Conservation (phyloP, 2,113 vertebrate species). For the Dolichotis patagonum region DNA sequence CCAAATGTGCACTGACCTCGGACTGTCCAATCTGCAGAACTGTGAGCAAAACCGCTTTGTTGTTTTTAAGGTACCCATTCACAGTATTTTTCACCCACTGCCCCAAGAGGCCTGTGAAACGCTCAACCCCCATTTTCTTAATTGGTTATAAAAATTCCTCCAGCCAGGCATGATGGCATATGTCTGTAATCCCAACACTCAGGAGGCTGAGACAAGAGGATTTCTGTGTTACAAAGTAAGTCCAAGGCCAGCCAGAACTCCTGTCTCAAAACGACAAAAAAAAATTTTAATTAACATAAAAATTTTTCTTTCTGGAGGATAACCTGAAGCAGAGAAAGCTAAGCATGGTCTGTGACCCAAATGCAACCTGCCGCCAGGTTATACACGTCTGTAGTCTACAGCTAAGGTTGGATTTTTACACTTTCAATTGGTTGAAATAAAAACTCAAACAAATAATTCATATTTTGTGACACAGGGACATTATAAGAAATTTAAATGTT, state of each 20-base stretch:
- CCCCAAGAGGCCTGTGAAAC: neutral
- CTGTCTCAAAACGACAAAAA: neutral
- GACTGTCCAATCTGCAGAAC: neutral
- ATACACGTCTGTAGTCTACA: neutral
- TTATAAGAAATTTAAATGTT: neutral
- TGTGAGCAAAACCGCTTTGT: neutral
- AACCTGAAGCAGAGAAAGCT: neutral
- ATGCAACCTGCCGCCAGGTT: neutral
- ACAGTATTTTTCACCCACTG: neutral
- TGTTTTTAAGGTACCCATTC: neutral
- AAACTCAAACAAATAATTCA: neutral
- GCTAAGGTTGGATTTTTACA: neutral
- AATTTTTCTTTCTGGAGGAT: neutral
- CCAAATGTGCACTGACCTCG: neutral
- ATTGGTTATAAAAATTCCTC: neutral
- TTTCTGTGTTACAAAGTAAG: neutral
- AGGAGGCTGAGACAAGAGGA: neutral
- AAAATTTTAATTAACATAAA: no score
- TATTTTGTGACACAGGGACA: neutral
- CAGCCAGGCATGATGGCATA: neutral
- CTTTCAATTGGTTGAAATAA: neutral
- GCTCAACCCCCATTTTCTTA: neutral
- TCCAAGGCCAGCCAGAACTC: neutral
- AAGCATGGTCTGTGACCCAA: neutral
- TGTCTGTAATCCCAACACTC: neutral